Percentiles rank a stretch among this genome's conserved stretches.
These are phyloP conservation scores for Eupristina koningsbergeri DNA, from an alignment of 1,140 invertebrate genomes.

Conservation along the genomic window DNA sequence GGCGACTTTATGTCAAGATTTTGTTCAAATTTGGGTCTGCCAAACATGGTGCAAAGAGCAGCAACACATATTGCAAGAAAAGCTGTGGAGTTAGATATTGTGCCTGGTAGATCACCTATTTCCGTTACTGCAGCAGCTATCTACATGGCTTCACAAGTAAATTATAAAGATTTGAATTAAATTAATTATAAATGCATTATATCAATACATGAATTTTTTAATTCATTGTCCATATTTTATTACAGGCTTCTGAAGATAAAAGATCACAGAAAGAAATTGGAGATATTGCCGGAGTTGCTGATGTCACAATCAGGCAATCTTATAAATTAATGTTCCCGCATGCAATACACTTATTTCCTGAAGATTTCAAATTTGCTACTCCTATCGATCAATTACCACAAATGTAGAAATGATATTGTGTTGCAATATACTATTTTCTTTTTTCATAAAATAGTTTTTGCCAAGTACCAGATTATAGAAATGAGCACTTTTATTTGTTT, in stretches of 20 bases:
- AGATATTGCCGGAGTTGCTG: constrained; percentile 98
- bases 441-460: constrained; percentile 29
- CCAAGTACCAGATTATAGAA: constrained; percentile 1
- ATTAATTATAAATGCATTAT: constrained; percentile 14
- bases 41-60: constrained; percentile 93
- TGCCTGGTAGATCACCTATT: constrained; percentile 98
- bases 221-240: constrained; percentile 4
- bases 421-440: constrained; percentile 32
- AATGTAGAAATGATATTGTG: constrained; percentile 76
- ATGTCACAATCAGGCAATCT: constrained; percentile 97
- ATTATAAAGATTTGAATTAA: constrained; percentile 5
- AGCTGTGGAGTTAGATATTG: constrained; percentile 97
- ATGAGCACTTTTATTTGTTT: constrained; percentile 30
- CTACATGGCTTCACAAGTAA: constrained; percentile 98
- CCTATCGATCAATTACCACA: constrained; percentile 95
- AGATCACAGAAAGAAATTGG: constrained; percentile 98
- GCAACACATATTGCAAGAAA: constrained; percentile 97
- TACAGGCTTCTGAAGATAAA: constrained; percentile 93
- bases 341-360: constrained; percentile 92
- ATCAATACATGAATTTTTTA: constrained; percentile 9
- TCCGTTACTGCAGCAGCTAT: constrained; percentile 99
- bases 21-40: constrained; percentile 88
- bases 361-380: constrained; percentile 96
- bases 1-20: constrained; percentile 98
- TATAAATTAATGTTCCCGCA: constrained; percentile 98